A percentile compares a stretch with the other conserved stretches of the same genome.
phyloP scores from a whole-genome alignment of 1,140 invertebrate genomes.

The Ceratosolen fusciceps region DNA sequence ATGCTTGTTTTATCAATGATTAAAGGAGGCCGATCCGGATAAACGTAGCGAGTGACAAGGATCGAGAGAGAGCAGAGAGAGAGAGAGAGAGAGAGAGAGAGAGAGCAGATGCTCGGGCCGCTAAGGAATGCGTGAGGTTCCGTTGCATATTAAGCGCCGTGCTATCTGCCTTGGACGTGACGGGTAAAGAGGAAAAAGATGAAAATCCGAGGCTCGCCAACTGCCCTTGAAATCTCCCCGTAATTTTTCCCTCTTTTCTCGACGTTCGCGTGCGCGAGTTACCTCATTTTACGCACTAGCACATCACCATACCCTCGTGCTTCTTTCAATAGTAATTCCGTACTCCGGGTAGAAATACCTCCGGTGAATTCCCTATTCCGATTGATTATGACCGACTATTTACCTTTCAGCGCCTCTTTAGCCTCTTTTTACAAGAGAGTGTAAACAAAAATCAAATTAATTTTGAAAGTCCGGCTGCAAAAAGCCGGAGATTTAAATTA shows the following conservation, averaged over 20 bases:
- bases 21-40: slow-evolving; percentile 8
- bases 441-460: neutral
- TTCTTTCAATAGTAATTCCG: neutral
- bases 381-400: neutral
- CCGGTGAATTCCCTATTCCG: neutral
- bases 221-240: slow-evolving; percentile 22
- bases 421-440: too few species aligned
- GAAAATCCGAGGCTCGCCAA: neutral
- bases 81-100: slow-evolving; percentile 50
- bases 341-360: slow-evolving; percentile 8
- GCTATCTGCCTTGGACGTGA: neutral
- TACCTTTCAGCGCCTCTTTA: neutral
- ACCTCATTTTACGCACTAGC: neutral
- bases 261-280: neutral
- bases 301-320: neutral
- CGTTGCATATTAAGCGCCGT: slow-evolving; percentile 48
- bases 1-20: neutral
- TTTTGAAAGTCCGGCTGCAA: neutral
- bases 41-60: slow-evolving; percentile 49
- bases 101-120: slow-evolving; percentile 43
- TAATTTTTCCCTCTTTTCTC: neutral
- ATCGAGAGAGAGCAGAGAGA: slow-evolving; percentile 49
- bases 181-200: slow-evolving; percentile 5
- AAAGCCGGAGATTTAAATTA: neutral
- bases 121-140: slow-evolving; percentile 52